Evolutionary conservation across 2,113 vertebrate genomes (phyloP).

Genomic region (Oncorhynchus gorbuscha): DNA sequence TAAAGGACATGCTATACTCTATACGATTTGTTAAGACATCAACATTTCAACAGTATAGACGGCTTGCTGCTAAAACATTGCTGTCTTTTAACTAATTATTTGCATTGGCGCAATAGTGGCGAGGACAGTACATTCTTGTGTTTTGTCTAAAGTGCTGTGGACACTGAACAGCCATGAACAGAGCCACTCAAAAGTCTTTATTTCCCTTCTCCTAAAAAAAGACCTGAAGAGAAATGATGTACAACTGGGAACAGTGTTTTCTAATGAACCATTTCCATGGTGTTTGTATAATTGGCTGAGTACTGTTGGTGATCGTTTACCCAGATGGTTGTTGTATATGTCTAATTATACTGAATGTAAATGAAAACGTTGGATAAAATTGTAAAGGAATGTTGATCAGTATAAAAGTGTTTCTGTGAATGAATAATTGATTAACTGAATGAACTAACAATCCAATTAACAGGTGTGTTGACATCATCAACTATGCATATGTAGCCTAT

Average conservation of each 20-base stretch:
- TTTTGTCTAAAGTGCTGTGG: no score
- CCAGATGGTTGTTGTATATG: conserved; percentile 1
- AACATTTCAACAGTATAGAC: no score
- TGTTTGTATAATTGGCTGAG: neutral
- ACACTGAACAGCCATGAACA: no score
- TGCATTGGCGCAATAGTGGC: no score
- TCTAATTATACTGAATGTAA: neutral
- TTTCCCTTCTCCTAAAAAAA: no score
- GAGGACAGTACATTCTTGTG: no score
- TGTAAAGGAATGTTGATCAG: neutral
- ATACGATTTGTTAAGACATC: no score
- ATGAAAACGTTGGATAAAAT: neutral
- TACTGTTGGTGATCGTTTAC: neutral
- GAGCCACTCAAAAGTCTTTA: no score
- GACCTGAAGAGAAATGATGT: no score
- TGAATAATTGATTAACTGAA: neutral
- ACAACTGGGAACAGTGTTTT: no score
- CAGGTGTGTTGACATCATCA: neutral
- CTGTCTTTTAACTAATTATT: no score
- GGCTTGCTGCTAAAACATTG: no score
- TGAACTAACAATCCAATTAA: neutral
- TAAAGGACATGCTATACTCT: neutral
- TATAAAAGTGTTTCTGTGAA: neutral
- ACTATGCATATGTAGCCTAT: neutral
- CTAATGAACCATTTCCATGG: neutral